These are phyloP conservation scores for Threskiornis aethiopicus DNA, from an alignment of 2,797 vertebrate species.

Conservation along the genomic window DNA sequence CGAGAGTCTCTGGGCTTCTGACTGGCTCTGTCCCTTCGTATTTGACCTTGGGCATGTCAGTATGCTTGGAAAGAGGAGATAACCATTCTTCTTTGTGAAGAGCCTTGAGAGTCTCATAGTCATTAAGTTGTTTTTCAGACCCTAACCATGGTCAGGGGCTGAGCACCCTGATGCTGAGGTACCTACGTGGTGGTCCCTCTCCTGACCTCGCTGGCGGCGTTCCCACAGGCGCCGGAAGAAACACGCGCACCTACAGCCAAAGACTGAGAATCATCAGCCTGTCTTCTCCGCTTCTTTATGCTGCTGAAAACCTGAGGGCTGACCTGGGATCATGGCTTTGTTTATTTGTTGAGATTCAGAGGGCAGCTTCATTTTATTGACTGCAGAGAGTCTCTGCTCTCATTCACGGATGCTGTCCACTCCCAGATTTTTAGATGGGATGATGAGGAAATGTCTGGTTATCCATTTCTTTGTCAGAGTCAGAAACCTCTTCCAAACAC, in stretches of 20 bases:
- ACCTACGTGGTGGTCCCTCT: background rate
- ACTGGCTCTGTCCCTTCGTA: background rate
- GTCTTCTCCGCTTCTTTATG: background rate
- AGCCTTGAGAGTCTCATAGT: background rate
- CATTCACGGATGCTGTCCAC: background rate
- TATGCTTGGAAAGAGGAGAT: background rate
- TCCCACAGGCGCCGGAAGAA: background rate
- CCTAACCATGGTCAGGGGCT: background rate
- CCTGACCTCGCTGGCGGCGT: background rate
- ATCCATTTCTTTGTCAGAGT: conserved; percentile 72
- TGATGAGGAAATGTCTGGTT: conserved; percentile 69
- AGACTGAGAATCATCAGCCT: background rate
- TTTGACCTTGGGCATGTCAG: background rate
- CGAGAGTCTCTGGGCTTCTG: background rate
- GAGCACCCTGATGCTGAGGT: background rate
- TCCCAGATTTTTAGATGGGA: conserved; percentile 33
- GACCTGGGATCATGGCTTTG: background rate
- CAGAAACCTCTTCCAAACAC: conserved; percentile 74
- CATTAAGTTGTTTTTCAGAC: background rate
- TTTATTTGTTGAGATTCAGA: conserved; percentile 13
- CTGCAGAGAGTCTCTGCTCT: background rate
- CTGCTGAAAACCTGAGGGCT: background rate
- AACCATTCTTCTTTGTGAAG: background rate
- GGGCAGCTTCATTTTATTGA: background rate
- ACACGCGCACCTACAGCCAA: background rate